These are phyloP conservation scores for Rotaria magnacalcarata DNA, from an alignment of 2,888 invertebrate species.

Conservation along the genomic window DNA sequence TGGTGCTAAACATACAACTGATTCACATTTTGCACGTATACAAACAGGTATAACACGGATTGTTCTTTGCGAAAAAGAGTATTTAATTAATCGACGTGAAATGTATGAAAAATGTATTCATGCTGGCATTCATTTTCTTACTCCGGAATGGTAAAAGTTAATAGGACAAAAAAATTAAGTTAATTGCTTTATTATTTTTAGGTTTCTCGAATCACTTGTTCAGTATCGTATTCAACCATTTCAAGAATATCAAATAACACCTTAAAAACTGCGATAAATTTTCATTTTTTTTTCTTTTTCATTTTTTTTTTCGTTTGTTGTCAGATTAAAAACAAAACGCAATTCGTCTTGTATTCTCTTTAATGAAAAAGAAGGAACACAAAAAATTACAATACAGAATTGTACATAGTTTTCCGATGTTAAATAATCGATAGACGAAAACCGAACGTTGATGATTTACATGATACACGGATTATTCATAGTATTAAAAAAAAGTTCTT, in stretches of 20 bases:
- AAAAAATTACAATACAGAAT: not conserved
- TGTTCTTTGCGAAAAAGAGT: constrained; percentile 35
- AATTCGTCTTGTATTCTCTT: constrained; percentile 22
- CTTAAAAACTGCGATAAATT: constrained; percentile 10
- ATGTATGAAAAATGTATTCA: constrained; percentile 32
- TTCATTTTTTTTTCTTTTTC: not conserved
- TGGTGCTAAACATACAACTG: constrained; percentile 34
- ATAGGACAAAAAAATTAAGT: not conserved
- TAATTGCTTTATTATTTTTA: not conserved
- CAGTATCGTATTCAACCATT: constrained; percentile 33
- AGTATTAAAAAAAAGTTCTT: too few relatives aligned
- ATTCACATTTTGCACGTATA: constrained; percentile 34
- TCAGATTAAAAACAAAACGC: constrained; percentile 13
- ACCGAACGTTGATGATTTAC: too few relatives aligned
- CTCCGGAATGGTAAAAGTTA: not conserved
- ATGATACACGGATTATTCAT: too few relatives aligned
- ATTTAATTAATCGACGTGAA: constrained; percentile 18
- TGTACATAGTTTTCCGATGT: too few relatives aligned
- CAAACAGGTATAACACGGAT: not conserved
- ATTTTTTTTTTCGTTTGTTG: not conserved
- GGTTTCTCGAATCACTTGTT: constrained; percentile 34
- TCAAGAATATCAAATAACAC: constrained; percentile 34
- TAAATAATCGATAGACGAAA: too few relatives aligned
- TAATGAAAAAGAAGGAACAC: not conserved
- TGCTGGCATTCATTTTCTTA: constrained; percentile 34